phyloP scores from a whole-genome alignment of 2,888 invertebrate species.

The Drosophila nr. perissopoda region DNA sequence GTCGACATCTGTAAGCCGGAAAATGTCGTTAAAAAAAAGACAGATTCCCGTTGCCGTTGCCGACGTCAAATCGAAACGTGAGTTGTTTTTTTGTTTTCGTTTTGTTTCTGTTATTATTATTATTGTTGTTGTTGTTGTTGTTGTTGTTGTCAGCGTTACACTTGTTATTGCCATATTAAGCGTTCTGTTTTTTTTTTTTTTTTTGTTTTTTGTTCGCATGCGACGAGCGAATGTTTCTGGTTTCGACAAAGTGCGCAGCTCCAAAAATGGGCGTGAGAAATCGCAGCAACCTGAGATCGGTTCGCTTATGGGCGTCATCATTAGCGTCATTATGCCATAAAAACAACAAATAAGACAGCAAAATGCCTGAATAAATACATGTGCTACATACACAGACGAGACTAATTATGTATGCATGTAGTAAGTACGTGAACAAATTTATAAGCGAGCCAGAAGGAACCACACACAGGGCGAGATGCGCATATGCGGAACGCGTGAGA shows the following conservation, averaged over 20 bases:
- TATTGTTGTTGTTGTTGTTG: neutral
- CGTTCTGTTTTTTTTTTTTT: slow-evolving; percentile 1
- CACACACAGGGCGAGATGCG: slow-evolving; percentile 2
- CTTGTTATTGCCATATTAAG: slow-evolving; percentile 27
- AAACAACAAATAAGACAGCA: slow-evolving; percentile 29
- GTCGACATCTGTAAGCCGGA: slow-evolving; percentile 31
- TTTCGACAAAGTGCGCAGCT: slow-evolving; percentile 30
- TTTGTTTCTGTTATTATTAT: neutral
- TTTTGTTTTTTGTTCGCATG: slow-evolving; percentile 13
- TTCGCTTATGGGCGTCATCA: slow-evolving; percentile 59
- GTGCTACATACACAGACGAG: neutral
- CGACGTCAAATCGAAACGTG: slow-evolving; percentile 27
- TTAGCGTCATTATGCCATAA: slow-evolving; percentile 64
- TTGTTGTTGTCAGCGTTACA: slow-evolving; percentile 14
- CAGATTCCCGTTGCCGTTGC: slow-evolving; percentile 17
- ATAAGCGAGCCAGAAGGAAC: slow-evolving; percentile 17
- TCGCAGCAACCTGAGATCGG: slow-evolving; percentile 39
- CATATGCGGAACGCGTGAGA: slow-evolving; percentile 29
- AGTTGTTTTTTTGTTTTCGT: slow-evolving; percentile 6
- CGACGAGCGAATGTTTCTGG: slow-evolving; percentile 39
- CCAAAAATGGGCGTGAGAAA: slow-evolving; percentile 77
- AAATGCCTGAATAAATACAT: slow-evolving; percentile 13
- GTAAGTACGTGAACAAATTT: slow-evolving; percentile 38
- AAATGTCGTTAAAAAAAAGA: slow-evolving; percentile 31
- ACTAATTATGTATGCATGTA: neutral